Conservation (phyloP, 2,113 vertebrate species). For the Xiphorhynchus elegans region DNA sequence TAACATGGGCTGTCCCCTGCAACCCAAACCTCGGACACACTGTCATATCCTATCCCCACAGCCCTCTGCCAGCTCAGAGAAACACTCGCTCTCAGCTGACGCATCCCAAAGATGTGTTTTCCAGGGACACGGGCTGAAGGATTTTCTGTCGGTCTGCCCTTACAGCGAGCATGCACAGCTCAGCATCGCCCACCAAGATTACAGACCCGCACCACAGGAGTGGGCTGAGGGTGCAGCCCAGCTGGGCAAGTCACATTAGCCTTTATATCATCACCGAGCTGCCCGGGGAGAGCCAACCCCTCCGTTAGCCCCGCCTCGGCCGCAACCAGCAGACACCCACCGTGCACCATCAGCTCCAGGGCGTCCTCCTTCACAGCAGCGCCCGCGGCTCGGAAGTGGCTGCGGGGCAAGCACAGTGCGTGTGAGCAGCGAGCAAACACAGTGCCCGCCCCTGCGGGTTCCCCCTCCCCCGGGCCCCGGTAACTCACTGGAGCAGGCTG, state of each 20-base stretch:
- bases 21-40: not conserved
- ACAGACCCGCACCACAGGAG: slow-evolving; percentile 70
- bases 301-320: not conserved
- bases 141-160: slow-evolving; percentile 80
- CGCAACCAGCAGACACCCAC: slow-evolving; percentile 58
- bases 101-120: not conserved
- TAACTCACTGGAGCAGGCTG: slow-evolving; percentile 92
- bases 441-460: accelerated
- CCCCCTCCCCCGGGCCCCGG: not conserved
- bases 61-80: not conserved
- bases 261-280: slow-evolving; percentile 80
- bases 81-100: slow-evolving; percentile 23
- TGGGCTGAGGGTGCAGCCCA: slow-evolving; percentile 45
- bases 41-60: slow-evolving; percentile 49
- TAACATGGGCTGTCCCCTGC: not conserved
- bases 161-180: slow-evolving; percentile 77
- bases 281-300: not conserved
- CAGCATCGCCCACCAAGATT: slow-evolving; percentile 80
- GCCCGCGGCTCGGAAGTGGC: slow-evolving; percentile 80
- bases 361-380: slow-evolving; percentile 84
- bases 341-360: slow-evolving; percentile 86
- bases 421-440: not conserved
- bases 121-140: not conserved
- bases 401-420: slow-evolving; percentile 6
- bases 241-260: slow-evolving; percentile 78